phyloP scores from a whole-genome alignment of 2,797 vertebrate genomes.

The Notolabrus celidotus region DNA sequence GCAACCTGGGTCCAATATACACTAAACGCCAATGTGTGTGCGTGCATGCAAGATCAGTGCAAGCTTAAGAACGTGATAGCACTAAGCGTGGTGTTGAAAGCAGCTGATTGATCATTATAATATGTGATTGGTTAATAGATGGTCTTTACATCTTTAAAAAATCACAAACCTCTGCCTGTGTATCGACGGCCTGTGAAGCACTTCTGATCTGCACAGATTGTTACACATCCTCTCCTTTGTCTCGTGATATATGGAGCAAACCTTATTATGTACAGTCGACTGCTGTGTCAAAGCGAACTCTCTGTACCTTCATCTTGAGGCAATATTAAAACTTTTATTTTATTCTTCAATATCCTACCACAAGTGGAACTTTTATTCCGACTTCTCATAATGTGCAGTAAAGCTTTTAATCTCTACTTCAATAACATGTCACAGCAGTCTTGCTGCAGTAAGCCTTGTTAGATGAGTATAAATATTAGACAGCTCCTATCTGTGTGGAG shows the following conservation, averaged over 20 bases:
- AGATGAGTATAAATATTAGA: conserved; percentile 63
- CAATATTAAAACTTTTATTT: conserved; percentile 11
- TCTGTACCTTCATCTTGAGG: not conserved
- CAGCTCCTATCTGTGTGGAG: conserved; percentile 42
- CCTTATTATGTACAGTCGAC: not conserved
- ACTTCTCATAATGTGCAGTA: conserved; percentile 27
- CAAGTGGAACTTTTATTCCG: conserved; percentile 20
- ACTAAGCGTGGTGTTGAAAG: too few species aligned
- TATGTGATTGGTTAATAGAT: too few species aligned
- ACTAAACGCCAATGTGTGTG: too few species aligned
- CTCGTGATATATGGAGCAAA: not conserved
- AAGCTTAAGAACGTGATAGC: too few species aligned
- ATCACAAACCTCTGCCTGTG: too few species aligned
- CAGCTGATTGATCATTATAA: too few species aligned
- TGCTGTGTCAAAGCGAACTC: not conserved
- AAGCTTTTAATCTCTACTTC: conserved; percentile 50
- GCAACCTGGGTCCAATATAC: too few species aligned
- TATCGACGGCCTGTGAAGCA: too few species aligned
- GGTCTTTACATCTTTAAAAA: too few species aligned
- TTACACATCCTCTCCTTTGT: not conserved
- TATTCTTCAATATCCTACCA: not conserved
- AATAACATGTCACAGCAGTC: conserved; percentile 44
- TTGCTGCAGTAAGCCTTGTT: conserved; percentile 49
- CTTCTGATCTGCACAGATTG: not conserved
- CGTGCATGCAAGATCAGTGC: too few species aligned